Conservation (phyloP, 2,113 vertebrate genomes). For the Plotosus lineatus region DNA sequence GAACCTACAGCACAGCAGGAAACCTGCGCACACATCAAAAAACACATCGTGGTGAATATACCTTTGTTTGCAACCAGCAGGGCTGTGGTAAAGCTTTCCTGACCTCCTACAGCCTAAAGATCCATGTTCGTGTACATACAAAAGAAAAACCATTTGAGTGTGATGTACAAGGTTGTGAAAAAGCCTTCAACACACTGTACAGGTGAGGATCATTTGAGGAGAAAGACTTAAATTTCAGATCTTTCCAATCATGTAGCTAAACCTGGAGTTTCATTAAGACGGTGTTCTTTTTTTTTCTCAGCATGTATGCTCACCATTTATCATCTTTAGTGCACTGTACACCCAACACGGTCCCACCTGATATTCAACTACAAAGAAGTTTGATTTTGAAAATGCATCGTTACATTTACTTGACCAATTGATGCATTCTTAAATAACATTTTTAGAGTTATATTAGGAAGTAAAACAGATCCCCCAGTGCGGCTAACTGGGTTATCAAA, state of each 20-base stretch:
- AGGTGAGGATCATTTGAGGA: slow-evolving; percentile 68
- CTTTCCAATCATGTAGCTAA: background rate
- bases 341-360: background rate
- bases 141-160: slow-evolving; percentile 99
- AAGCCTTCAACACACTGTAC: slow-evolving; percentile 97
- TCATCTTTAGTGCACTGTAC: background rate
- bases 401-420: background rate
- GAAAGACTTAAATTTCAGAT: background rate
- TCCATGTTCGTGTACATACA: slow-evolving; percentile 96
- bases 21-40: slow-evolving; percentile 98
- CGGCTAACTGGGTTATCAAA: too few species aligned
- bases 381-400: background rate
- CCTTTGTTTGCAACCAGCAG: slow-evolving; percentile 96
- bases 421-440: background rate
- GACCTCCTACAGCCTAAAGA: slow-evolving; percentile 98
- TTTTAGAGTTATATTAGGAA: background rate
- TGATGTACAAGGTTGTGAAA: slow-evolving; percentile 95
- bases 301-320: background rate
- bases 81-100: slow-evolving; percentile 99
- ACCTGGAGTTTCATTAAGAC: background rate
- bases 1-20: slow-evolving; percentile 97
- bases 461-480: too few species aligned
- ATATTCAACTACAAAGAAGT: background rate
- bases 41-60: slow-evolving; percentile 95
- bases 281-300: background rate